A percentile compares a stretch with the other conserved stretches of the same genome.
Conservation (phyloP, 2,113 vertebrate species). For the Manacus vitellinus region DNA sequence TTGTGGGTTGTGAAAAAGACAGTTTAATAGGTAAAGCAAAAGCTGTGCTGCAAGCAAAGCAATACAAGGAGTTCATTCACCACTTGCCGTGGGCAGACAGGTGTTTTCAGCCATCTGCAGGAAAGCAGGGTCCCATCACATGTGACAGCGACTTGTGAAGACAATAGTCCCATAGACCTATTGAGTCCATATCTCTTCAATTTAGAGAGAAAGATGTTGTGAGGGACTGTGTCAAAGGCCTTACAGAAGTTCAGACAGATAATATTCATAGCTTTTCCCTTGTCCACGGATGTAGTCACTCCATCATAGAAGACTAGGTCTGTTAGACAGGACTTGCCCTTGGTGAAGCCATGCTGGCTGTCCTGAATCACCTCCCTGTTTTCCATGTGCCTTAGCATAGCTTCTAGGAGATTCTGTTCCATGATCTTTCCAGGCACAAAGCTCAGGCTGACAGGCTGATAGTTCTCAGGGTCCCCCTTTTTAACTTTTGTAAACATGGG, state of each 20-base stretch:
- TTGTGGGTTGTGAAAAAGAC: too few relatives aligned
- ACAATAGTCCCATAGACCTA: not conserved
- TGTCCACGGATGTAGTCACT: not conserved
- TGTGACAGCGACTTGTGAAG: not conserved
- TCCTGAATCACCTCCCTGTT: not conserved
- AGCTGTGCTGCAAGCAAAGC: not conserved
- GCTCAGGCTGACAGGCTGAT: not conserved
- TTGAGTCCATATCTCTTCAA: not conserved
- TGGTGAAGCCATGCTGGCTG: not conserved
- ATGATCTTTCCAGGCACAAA: not conserved
- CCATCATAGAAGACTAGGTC: not conserved
- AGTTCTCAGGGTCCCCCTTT: not conserved
- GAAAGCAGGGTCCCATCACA: not conserved
- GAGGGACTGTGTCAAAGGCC: fast-evolving
- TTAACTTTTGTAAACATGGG: fast-evolving
- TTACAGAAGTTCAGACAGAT: not conserved
- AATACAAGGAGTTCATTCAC: not conserved
- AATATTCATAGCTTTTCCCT: not conserved
- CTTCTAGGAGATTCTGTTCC: not conserved
- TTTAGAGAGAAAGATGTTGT: not conserved
- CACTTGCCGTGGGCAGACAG: not conserved
- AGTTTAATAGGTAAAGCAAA: not conserved
- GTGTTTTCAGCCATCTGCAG: not conserved
- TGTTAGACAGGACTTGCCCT: not conserved
- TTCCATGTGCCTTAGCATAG: not conserved